Conservation (phyloP, 2,888 invertebrate genomes). For the Pegoplata infirma region DNA sequence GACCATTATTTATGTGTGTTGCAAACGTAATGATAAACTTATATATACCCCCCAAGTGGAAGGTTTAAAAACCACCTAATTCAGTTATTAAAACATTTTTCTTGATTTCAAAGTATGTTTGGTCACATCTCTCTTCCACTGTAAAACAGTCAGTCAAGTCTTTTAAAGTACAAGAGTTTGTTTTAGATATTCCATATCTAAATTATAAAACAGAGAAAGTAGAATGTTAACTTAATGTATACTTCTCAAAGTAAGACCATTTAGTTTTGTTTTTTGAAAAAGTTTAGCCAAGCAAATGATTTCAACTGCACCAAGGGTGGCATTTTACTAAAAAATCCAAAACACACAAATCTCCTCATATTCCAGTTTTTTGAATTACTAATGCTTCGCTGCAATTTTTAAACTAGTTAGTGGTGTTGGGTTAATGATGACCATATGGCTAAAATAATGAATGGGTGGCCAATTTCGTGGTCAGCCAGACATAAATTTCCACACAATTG, state of each 20-base stretch:
- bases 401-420: slow-evolving; percentile 49
- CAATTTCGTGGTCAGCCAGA: slow-evolving; percentile 60
- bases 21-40: too few relatives aligned
- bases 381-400: slow-evolving; percentile 33
- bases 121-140: background rate
- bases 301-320: slow-evolving; percentile 56
- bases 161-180: background rate
- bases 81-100: too few relatives aligned
- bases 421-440: slow-evolving; percentile 51
- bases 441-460: slow-evolving; percentile 65
- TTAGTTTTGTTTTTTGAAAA: slow-evolving; percentile 13
- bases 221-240: slow-evolving; percentile 11
- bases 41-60: too few relatives aligned
- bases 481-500: slow-evolving; percentile 74
- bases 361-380: slow-evolving; percentile 21
- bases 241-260: background rate
- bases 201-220: slow-evolving; percentile 43
- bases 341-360: background rate
- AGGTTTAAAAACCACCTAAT: too few relatives aligned
- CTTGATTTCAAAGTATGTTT: background rate
- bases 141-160: background rate
- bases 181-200: background rate
- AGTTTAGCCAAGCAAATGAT: slow-evolving; percentile 36
- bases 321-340: background rate
- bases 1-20: too few relatives aligned